Base-by-base conservation (phyloP, 2,888 invertebrate genomes). In the Pyrrhosoma nymphula region DNA sequence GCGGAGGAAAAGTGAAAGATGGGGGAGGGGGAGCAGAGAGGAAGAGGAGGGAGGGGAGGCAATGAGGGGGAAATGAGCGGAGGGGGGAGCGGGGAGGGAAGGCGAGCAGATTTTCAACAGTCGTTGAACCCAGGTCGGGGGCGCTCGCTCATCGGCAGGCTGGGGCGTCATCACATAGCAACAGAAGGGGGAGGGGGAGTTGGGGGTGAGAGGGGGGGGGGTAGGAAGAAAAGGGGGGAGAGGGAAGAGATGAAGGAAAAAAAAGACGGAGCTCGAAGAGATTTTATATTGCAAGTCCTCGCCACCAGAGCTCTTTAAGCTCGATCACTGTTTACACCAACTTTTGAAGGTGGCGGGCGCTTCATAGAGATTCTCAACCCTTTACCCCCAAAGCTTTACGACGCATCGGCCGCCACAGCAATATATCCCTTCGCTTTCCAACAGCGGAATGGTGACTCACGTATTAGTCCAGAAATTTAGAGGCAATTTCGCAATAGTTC, bases 81-180 rank as follows among this genome's bases (percentile, higher is more conserved):
- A 47, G 47, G 2, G 47, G n/a, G 69, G 69, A n/a, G n/a, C 10
- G 69, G 69, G n/a, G 35, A 82, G 82, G n/a, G 69, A 69, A 69
- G 69, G 69, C 69, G 69, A 91, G 39, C 91, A 91, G 69, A 69
- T 93, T 93, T 93, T 75, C 93, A 93, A 93, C 93, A 69, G 93
- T 93, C 93, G 93, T 93, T 93, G 93, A 93, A 93, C 93, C 69
- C 93, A 47, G 93, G 63, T 93, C 69, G 69, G 69, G 82, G 63
- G 30, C 69, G 47, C 69, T 55, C 89, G 12, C 14, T 55, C 55
- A 55, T 63, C 35, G 39, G 82, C 82, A 39, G 39, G 82, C 82
- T 35, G 82, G 82, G 35, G 82, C 60, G 91, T 91, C 91, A 91
- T 93, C 93, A 69, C 93, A 93, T 93, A 93, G 93, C 93, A 93